These are phyloP conservation scores for Plebejus melissa DNA, from an alignment of 2,888 invertebrate genomes.

Conservation along the genomic window DNA sequence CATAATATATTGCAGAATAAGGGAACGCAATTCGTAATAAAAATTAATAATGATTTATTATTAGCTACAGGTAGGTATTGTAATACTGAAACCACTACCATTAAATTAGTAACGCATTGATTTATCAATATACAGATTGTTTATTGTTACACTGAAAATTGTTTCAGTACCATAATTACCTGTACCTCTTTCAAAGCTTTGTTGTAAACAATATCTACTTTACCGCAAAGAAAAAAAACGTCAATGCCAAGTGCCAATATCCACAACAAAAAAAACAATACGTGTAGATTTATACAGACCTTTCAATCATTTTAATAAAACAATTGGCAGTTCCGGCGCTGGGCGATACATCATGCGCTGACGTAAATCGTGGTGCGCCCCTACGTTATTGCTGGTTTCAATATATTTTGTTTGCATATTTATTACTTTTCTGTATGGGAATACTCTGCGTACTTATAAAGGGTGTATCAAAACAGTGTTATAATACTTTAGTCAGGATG, in stretches of 20 bases:
- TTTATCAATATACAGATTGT: not conserved
- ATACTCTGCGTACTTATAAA: not conserved
- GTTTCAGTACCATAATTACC: not conserved
- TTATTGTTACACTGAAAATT: not conserved
- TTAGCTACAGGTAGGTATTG: too few species aligned
- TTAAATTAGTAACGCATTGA: not conserved
- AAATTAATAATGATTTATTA: too few species aligned
- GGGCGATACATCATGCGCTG: slow-evolving; percentile 18
- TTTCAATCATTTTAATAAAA: slow-evolving; percentile 44
- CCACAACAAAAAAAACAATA: not conserved
- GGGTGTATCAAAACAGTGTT: not conserved
- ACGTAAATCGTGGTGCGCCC: not conserved
- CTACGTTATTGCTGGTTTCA: not conserved
- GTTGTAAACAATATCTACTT: not conserved
- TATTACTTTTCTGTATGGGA: not conserved
- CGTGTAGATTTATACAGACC: slow-evolving; percentile 17
- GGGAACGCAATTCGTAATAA: too few species aligned
- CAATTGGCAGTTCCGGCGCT: slow-evolving; percentile 60
- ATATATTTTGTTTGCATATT: not conserved
- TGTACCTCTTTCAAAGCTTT: not conserved
- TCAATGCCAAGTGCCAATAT: not conserved
- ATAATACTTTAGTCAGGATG: too few species aligned
- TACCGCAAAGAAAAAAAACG: not conserved
- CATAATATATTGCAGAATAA: too few species aligned
- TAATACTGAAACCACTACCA: too few species aligned